Conservation (phyloP, 2,888 invertebrate species). For the Hartigia nigra region DNA sequence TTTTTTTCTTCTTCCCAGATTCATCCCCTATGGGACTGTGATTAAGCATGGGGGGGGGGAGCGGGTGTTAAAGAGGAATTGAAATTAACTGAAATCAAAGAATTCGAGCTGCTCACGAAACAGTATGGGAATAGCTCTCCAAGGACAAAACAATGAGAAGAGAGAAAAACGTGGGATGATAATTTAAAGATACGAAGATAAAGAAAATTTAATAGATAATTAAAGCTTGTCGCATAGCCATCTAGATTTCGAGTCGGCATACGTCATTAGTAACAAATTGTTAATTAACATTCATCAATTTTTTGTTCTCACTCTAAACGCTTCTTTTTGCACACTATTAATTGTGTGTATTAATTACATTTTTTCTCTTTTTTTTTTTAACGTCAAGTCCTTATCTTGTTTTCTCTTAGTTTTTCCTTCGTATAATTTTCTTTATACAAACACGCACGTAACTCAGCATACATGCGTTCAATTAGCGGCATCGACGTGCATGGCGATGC, state of each 20-base stretch:
- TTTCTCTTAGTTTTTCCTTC: neutral
- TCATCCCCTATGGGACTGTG: neutral
- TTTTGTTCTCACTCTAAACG: neutral
- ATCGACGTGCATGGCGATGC: neutral
- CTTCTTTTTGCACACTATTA: neutral
- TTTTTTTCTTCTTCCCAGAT: neutral
- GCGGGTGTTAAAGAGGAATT: too few species aligned
- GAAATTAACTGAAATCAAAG: too few species aligned
- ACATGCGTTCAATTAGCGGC: neutral
- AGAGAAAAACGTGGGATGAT: neutral
- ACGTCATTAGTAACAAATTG: neutral
- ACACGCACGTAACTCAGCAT: neutral
- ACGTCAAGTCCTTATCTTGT: neutral
- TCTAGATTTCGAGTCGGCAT: slow-evolving; percentile 14
- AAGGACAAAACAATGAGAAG: neutral
- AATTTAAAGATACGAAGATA: slow-evolving; percentile 2
- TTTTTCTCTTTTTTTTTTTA: neutral
- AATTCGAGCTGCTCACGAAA: neutral
- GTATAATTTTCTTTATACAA: neutral
- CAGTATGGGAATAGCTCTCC: neutral
- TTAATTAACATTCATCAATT: neutral
- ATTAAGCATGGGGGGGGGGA: neutral
- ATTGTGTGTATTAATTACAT: neutral
- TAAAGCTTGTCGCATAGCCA: slow-evolving; percentile 26
- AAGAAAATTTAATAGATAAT: slow-evolving; percentile 18